Evolutionary conservation across 1,140 invertebrate species (phyloP), one percentile per base, ranked within the genome.

Genomic region (Apis cerana): DNA sequence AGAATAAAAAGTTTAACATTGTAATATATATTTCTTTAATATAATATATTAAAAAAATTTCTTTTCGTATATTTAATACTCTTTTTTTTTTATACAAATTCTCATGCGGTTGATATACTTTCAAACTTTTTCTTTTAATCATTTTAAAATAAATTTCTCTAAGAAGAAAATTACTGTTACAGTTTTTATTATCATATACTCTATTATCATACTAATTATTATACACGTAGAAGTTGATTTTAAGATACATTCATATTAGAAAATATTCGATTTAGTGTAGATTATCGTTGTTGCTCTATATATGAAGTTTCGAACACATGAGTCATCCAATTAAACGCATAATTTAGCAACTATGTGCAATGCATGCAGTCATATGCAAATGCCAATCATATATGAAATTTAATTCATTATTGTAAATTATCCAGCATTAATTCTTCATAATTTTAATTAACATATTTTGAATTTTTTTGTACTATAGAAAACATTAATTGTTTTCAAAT

Each of bases 311-410:
- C 74, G 74, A 76, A 76, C 48, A 52, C 48, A 17, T 52, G 48
- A 76, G 48, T 76, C 61, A 65, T 64, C 13, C 74, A 64, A 76
- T 76, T 65, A 76, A 76, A 64, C 61, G 48, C n/a, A 76, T 76
- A 76, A 76, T 64, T 76, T 33, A 76, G 23, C 56, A 59, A 48
- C 56, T 27, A 59, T 23, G 74, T 48, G 23, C 52, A 54, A n/a
- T 9, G 23, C 33, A 48, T 58, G 7, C 33, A 61, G 33, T 59
- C 21, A 13, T 19, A 23, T 61, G 21, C 71, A 74, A 65, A 64
- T 75, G 17, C n/a, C 74, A 27, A 10, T 54, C 50, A 2, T 56
- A 27, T 12, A 21, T 62, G 17, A 62, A 52, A 50, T 62, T 64
- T 17, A 52, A 33, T 72, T 58, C 27, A n/a, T 56, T 71, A 27